Base-by-base conservation (phyloP, 1,140 invertebrate genomes). In the Atta texana region DNA sequence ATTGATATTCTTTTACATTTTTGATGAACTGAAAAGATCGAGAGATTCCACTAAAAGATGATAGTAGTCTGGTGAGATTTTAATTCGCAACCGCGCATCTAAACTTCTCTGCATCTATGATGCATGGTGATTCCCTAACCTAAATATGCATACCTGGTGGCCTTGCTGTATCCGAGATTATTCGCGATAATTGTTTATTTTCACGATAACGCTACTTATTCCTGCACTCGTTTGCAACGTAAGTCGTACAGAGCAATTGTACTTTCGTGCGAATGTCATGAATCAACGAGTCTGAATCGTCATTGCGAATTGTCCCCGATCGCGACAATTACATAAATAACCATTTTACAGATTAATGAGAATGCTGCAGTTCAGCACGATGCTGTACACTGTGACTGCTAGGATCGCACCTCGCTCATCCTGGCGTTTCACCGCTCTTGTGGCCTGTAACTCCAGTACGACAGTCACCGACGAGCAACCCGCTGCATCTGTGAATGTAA, bases 341-440 rank as follows among this genome's bases (percentile, higher is more conserved):
- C 21, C 16, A 49, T 74, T 57, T 75, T 84, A 3, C 69, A 84
- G 80, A 49, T 51, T 61, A 61, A 61, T 61, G 18, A 63, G 14
- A 51, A 84, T 84, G 80, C 69, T 84, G 55, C 80, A 84, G 4
- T 84, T 74, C n/a, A 84, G 39, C 31, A 16, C 80, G 5, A 74
- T 71, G 16, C 7, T 84, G 1, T 84, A 31, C 16, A 31, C 39
- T 5, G 31, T 53, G 7, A 82, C 80, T 1, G 24, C 80, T 1
- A 74, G 80, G n/a, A 24, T 74, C 5, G 44, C 69, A 8, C 55
- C 55, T 10, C 80, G 80, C 5, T 61, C 80, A 3, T 61, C 39
- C 8, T 84, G 80, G 80, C 80, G 69, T 21, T 84, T 84, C 3
- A 34, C 80, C 5, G 39, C 69, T 12, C 39, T 74, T 12, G 5